Base-by-base conservation (phyloP, 2,888 invertebrate genomes). In the Neelides folsomi region DNA sequence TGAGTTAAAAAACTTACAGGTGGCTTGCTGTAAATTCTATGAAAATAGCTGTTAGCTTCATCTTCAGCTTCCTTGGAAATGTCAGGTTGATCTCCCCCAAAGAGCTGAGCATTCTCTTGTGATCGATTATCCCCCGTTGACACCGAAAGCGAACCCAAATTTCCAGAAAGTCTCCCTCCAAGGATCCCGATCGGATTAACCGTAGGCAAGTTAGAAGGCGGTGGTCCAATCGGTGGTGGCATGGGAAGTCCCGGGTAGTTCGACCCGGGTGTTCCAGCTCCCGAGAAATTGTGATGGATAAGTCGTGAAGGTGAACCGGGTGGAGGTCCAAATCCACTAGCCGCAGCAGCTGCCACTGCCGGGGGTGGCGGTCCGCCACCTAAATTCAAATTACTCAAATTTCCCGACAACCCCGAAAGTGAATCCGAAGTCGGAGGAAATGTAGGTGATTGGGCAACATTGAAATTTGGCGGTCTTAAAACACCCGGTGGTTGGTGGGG, bases 31-130 rank as follows among this genome's bases (percentile, higher is more conserved):
- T 97, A 97, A 66, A 98, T 97, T 60, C 93, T 79, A 72, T 98
- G 95, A 71, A 98, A 98, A 69, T 97, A 98, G 49, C 90, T 84
- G 69, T 98, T 98, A 0, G 97, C 98, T 74, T 98, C 97, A 68
- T 97, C 95, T 71, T 99, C 98, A 40, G 97, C 87, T 68, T 97
- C 97, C 71, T 93, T 92, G 0, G 90, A 83, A 41, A 63, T 60
- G 48, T 63, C 59, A 5, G 57, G 57, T 48, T 58, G 63, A 48
- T 58, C 57, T 47, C 61, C 63, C 6, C 52, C 45, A 48, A 61
- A 62, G 5, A 62, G 49, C 12, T 18, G 55, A 55, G 44, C 59
- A 62, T 1, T 52, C 47, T 9, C 53, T 55, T 19, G 57, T 48
- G 5, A 53, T 52, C 7, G 60, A 38, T 5, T 20, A 10, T 9